A percentile compares a stretch with the other conserved stretches of the same genome.
Evolutionary conservation across 2,113 vertebrate species (phyloP).

Genomic region (chimpanzee (Pan troglodytes)): NHGRI_mPanTro3-v2.1_pri NC_072398.2:54253001-54253500

Average conservation of each 20-base stretch:
- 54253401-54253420: not conserved
- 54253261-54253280: not conserved
- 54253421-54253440: not conserved
- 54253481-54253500: not conserved
- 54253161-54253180: not conserved
- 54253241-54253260: not conserved
- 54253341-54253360: not conserved
- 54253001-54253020: not conserved
- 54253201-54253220: not conserved
- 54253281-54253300: not conserved
- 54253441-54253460: not conserved
- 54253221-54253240: not conserved
- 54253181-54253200: not conserved
- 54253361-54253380: rapidly evolving
- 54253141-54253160: not conserved
- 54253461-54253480: not conserved
- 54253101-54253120: conserved; percentile 67
- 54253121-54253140: conserved; percentile 65
- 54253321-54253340: not conserved
- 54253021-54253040: not conserved
- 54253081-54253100: not conserved
- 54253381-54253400: not conserved
- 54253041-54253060: not conserved
- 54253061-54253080: conserved; percentile 57
- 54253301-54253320: not conserved